Conservation (phyloP, 2,113 vertebrate genomes). For the Seriola quinqueradiata region DNA sequence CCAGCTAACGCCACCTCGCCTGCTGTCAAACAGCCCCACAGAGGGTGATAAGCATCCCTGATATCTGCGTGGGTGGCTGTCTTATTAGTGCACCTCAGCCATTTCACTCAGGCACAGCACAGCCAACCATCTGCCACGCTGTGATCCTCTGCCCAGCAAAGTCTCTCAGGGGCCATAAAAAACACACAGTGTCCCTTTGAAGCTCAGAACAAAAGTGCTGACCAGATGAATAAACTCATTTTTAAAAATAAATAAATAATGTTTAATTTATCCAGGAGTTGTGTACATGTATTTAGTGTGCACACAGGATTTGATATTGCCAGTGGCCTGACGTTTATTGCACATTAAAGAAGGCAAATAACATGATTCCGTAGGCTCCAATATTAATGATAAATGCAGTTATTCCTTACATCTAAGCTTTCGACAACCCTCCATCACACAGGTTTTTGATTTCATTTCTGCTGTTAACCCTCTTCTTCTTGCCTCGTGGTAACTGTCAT, state of each 20-base stretch:
- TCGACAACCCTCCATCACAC: background rate
- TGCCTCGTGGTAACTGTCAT: background rate
- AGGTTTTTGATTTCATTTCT: background rate
- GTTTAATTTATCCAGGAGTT: constrained; percentile 24
- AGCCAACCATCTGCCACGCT: constrained; percentile 95
- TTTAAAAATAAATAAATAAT: constrained; percentile 19
- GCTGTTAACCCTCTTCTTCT: background rate
- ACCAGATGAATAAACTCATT: constrained; percentile 55
- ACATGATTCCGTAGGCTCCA: constrained; percentile 1
- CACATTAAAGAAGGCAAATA: background rate
- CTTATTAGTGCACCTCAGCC: constrained; percentile 91
- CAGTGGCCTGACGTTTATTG: constrained; percentile 5
- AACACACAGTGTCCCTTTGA: constrained; percentile 56
- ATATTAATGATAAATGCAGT: background rate
- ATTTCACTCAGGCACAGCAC: constrained; percentile 96
- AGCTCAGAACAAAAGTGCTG: constrained; percentile 67
- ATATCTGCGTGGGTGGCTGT: constrained; percentile 89
- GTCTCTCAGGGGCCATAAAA: constrained; percentile 88
- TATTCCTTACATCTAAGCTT: background rate
- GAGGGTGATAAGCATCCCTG: constrained; percentile 95
- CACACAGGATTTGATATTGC: constrained; percentile 19
- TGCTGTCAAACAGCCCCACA: constrained; percentile 89
- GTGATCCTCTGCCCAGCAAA: constrained; percentile 86
- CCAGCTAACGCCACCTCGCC: constrained; percentile 74
- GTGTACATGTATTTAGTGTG: constrained; percentile 4